Evolutionary conservation across 1,140 invertebrate species (phyloP), one percentile per base, ranked within the genome.

Genomic region (Andricus grossulariae): DNA sequence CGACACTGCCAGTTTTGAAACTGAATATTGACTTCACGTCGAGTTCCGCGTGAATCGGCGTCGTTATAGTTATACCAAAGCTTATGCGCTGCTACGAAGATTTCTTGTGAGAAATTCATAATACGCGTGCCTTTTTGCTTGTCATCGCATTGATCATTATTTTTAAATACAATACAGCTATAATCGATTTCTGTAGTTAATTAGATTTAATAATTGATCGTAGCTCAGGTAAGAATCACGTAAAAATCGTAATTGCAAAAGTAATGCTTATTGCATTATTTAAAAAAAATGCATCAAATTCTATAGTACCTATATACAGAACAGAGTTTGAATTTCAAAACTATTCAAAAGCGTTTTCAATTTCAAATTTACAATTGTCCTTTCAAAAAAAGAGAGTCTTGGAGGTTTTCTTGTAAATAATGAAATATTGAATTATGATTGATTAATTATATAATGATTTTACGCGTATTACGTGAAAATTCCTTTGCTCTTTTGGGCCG

Each of bases 201-300:
- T 85, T 87, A 90, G 85, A 87, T 50, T 88, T 90, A 90, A 85
- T 90, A 90, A 90, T 89, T 90, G 88, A 90, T 90, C 88, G 85
- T 80, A 32, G 32, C 60, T 66, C 1, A 16, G 60, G 21, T 39
- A 66, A 66, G 60, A 66, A 66, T 66, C 60, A 66, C 60, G 60
- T 16, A 66, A 66, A 5, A 66, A 39, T 66, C 25, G 25, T 39
- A 7, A 13, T 16, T 32, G 16, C 15, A 55, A 55, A 66, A 66
- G 0, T 39, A 66, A n/a, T 66, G 16, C 19, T 12, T 13, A 57
- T 12, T 45, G 7, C 39, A 11, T 45, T 45, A 45, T 45, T 45
- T 45, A 5, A 45, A 45, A 45, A n/a, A 11, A 45, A 11, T 45
- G 7, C 39, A 45, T 45, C 39, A 7, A 0, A 45, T 11, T 45